Percentiles rank a stretch among this genome's conserved stretches.
Conservation (phyloP, 2,113 vertebrate genomes). For the Scolopax mira region DNA sequence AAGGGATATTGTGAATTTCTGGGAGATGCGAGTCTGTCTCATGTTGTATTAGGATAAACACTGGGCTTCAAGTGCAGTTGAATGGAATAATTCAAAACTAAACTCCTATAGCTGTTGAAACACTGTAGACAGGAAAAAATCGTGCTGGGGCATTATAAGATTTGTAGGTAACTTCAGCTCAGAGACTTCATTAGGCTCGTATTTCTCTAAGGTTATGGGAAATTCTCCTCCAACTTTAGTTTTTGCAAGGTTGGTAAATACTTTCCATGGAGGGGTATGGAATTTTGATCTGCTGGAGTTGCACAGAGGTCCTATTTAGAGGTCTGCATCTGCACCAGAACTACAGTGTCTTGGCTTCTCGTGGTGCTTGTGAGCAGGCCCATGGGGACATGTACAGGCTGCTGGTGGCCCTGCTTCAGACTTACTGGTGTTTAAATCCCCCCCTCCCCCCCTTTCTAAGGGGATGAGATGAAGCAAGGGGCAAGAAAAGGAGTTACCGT, state of each 20-base stretch:
- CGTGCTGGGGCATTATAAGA: neutral
- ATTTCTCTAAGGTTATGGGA: neutral
- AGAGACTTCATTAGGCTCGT: neutral
- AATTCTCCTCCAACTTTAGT: neutral
- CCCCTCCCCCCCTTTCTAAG: neutral
- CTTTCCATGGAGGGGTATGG: neutral
- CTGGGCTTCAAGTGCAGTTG: neutral
- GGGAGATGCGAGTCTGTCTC: neutral
- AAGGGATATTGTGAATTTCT: neutral
- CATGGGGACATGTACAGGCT: rapidly evolving
- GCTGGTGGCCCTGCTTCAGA: neutral
- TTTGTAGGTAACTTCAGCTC: neutral
- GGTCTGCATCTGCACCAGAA: neutral
- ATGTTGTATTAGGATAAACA: neutral
- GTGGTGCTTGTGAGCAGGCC: neutral
- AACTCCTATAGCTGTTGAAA: neutral
- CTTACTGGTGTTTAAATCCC: neutral
- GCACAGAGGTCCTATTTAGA: neutral
- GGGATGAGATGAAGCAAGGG: neutral
- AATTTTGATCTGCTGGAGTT: neutral
- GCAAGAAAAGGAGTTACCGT: rapidly evolving
- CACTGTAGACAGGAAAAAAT: neutral
- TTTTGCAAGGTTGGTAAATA: neutral
- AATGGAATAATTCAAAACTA: neutral
- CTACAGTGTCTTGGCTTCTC: neutral